Percentiles rank a stretch among this genome's conserved stretches.
Evolutionary conservation across 2,113 vertebrate genomes (phyloP).

Genomic region (Engystomops pustulosus): DNA sequence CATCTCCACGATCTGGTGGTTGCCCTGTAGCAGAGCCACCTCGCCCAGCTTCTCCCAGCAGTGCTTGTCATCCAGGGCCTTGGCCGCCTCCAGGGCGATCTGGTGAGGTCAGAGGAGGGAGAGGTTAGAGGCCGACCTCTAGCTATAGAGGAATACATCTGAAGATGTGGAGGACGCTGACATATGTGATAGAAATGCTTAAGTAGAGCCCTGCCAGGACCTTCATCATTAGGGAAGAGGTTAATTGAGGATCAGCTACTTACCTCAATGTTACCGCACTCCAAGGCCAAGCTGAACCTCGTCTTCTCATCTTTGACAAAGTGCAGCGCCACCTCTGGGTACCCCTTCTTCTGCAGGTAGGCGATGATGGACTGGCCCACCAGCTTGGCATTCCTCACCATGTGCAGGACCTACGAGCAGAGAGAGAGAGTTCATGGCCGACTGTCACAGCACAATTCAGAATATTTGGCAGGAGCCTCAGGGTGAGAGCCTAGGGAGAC

Average conservation of each 20-base stretch:
- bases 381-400: conserved; percentile 95
- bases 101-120: conserved; percentile 57
- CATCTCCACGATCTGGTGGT: conserved; percentile 99
- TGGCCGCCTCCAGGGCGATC: conserved; percentile 93
- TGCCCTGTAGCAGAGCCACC: conserved; percentile 91
- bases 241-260: neutral
- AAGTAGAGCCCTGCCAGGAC: too few relatives aligned
- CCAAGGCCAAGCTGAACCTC: conserved; percentile 91
- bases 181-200: too few relatives aligned
- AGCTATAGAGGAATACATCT: too few relatives aligned
- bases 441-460: too few relatives aligned
- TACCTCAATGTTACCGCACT: conserved; percentile 94
- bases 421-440: neutral
- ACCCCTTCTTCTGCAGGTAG: conserved; percentile 97
- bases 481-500: too few relatives aligned
- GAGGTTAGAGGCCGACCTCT: neutral
- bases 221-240: too few relatives aligned
- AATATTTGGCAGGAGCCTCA: too few relatives aligned
- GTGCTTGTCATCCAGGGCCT: conserved; percentile 91
- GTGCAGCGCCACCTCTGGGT: conserved; percentile 95
- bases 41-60: conserved; percentile 97
- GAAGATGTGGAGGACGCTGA: too few relatives aligned
- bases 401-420: conserved; percentile 87
- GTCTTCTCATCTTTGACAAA: conserved; percentile 98
- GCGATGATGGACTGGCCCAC: conserved; percentile 98